These are phyloP conservation scores for Tragelaphus buxtoni DNA, from an alignment of 2,113 vertebrate genomes.

Conservation along the genomic window DNA sequence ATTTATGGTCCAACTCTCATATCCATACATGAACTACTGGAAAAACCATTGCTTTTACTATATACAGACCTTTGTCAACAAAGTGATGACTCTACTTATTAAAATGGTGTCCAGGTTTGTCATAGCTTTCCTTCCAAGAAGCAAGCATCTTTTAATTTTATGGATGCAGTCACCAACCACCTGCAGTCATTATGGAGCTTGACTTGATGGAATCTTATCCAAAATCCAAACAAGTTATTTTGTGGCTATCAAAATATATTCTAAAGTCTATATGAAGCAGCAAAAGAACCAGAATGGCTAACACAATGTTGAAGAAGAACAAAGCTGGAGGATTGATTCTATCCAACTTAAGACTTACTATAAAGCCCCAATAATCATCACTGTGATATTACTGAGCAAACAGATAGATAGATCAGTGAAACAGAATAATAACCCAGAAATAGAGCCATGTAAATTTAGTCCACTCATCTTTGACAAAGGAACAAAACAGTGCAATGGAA, in stretches of 20 bases:
- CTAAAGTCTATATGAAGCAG: neutral
- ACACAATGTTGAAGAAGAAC: neutral
- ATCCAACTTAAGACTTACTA: neutral
- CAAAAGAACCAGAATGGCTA: neutral
- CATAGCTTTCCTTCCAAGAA: neutral
- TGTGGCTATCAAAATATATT: neutral
- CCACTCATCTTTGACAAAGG: neutral
- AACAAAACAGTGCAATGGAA: neutral
- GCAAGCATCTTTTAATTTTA: neutral
- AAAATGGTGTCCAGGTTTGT: neutral
- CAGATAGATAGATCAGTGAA: neutral
- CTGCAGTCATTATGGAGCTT: neutral
- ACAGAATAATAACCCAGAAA: neutral
- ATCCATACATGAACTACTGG: neutral
- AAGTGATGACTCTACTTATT: neutral
- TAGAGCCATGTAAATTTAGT: neutral
- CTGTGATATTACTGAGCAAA: neutral
- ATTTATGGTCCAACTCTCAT: neutral
- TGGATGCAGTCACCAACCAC: neutral
- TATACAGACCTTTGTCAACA: neutral
- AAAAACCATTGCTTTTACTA: neutral
- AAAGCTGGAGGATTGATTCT: neutral
- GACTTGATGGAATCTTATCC: neutral
- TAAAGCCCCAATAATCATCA: neutral
- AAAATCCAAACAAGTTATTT: neutral